Percentiles rank a stretch among this genome's conserved stretches.
Evolutionary conservation across 2,888 invertebrate genomes (phyloP).

Genomic region (Sussaba pulchella): DNA sequence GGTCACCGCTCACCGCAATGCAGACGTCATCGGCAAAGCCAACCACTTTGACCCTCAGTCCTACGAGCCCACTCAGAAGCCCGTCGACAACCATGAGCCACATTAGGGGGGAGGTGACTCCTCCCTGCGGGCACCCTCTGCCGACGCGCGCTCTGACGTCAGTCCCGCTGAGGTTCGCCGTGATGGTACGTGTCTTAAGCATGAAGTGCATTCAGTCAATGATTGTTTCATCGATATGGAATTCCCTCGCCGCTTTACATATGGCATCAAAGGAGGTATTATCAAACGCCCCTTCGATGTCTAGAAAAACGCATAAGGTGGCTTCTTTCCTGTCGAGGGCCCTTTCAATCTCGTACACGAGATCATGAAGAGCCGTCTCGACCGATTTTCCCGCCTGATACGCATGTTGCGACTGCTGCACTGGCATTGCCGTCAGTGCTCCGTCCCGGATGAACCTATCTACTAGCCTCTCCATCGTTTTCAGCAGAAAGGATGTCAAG

Average conservation of each 20-base stretch:
- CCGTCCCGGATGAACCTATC: too few species aligned
- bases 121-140: slow-evolving; percentile 48
- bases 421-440: slow-evolving; percentile 15
- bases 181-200: too few species aligned
- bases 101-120: slow-evolving; percentile 12
- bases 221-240: too few species aligned
- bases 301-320: too few species aligned
- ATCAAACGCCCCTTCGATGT: too few species aligned
- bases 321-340: too few species aligned
- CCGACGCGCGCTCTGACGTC: slow-evolving; percentile 14
- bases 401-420: slow-evolving; percentile 66
- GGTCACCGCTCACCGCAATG: neutral
- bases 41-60: neutral
- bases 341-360: too few species aligned
- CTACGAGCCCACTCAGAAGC: slow-evolving; percentile 5
- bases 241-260: too few species aligned
- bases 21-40: neutral
- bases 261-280: too few species aligned
- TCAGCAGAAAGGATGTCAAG: slow-evolving; percentile 67
- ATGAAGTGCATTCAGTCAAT: too few species aligned
- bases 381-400: too few species aligned
- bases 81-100: slow-evolving; percentile 24
- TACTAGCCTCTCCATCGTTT: slow-evolving; percentile 61
- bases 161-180: slow-evolving; percentile 26
- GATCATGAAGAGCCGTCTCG: too few species aligned